These are phyloP conservation scores for Gymnocephalus cernua DNA, from an alignment of 2,113 vertebrate species.

Conservation along the genomic window DNA sequence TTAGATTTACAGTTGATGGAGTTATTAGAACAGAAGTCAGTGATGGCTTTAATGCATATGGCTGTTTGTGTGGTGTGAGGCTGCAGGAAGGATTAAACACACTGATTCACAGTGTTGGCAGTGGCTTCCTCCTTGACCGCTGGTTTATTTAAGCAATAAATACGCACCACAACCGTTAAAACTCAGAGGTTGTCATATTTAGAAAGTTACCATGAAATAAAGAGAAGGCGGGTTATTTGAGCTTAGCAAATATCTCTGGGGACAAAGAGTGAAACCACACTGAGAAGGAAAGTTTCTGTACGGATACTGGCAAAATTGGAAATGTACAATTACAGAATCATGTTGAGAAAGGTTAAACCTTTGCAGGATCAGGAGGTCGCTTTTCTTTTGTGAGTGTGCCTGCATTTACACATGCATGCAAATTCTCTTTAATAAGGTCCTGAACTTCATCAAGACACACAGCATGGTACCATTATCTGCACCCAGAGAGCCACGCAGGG, in stretches of 20 bases:
- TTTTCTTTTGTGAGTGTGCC: constrained; percentile 14
- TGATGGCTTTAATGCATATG: constrained; percentile 54
- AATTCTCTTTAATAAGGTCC: constrained; percentile 69
- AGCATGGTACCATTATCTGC: constrained; percentile 71
- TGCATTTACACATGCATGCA: constrained; percentile 38
- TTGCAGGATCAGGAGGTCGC: constrained; percentile 1
- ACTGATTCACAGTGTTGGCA: constrained; percentile 36
- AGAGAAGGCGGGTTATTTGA: constrained; percentile 23
- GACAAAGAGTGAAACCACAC: constrained; percentile 12
- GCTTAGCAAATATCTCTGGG: constrained; percentile 13
- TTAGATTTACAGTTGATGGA: constrained; percentile 69
- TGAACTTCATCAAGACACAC: constrained; percentile 73
- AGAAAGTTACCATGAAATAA: constrained; percentile 68
- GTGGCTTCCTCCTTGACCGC: constrained; percentile 45
- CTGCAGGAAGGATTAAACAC: constrained; percentile 36
- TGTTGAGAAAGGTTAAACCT: constrained; percentile 39
- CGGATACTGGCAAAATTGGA: constrained; percentile 27
- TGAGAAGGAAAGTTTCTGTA: constrained; percentile 32
- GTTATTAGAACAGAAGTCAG: constrained; percentile 68
- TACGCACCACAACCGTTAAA: constrained; percentile 32
- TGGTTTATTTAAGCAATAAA: constrained; percentile 71
- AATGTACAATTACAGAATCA: constrained; percentile 25
- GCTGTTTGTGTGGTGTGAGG: constrained; percentile 46
- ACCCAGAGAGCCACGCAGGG: constrained; percentile 58
- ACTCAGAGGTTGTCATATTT: constrained; percentile 49